phyloP scores from a whole-genome alignment of 2,888 invertebrate species.

The Stenchaetothrips biformis region DNA sequence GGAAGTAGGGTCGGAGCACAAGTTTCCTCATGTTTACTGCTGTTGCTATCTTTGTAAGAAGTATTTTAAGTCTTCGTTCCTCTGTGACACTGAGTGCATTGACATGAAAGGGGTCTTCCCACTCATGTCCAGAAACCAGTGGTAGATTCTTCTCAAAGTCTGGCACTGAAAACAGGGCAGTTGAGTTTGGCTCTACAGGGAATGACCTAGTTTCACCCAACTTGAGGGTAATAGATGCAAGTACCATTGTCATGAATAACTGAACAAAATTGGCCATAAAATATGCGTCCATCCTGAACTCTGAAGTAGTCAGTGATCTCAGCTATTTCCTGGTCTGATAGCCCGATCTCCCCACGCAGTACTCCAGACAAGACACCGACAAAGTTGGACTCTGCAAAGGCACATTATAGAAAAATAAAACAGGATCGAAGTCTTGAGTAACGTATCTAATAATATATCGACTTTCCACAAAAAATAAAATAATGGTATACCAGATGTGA shows the following conservation, averaged over 20 bases:
- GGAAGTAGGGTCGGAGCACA: conserved; percentile 67
- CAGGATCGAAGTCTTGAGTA: no score
- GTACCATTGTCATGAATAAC: conserved; percentile 65
- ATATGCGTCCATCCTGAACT: conserved; percentile 70
- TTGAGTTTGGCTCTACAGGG: background rate
- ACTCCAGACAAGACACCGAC: conserved; percentile 64
- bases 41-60: conserved; percentile 68
- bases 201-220: background rate
- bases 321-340: conserved; percentile 66
- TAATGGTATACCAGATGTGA: conserved; percentile 58
- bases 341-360: conserved; percentile 59
- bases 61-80: conserved; percentile 60
- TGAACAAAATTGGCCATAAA: conserved; percentile 69
- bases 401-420: background rate
- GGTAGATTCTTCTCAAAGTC: conserved; percentile 49
- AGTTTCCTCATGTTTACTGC: conserved; percentile 54
- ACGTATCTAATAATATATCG: no score
- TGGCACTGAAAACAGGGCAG: conserved; percentile 44
- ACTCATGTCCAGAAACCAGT: conserved; percentile 55
- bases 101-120: conserved; percentile 65
- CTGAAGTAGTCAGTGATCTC: conserved; percentile 74
- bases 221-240: conserved; percentile 29
- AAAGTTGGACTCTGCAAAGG: conserved; percentile 62
- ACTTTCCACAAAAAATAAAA: conserved; percentile 28
- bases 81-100: conserved; percentile 61